phyloP scores from a whole-genome alignment of 2,797 vertebrate genomes.

The Gymnothorax javanicus region DNA sequence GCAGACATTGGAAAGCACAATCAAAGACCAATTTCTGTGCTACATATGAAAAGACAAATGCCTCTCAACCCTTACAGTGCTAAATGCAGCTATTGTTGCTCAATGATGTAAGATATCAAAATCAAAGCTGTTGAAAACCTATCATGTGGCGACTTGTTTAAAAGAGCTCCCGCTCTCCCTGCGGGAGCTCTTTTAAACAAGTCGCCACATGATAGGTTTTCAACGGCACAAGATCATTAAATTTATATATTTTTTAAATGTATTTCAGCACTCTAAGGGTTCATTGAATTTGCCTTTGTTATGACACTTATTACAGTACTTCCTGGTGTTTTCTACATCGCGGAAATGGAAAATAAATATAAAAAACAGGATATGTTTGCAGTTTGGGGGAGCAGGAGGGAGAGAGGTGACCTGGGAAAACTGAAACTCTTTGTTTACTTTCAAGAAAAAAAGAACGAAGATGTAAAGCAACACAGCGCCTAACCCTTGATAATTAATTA shows the following conservation, averaged over 20 bases:
- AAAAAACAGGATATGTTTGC: constrained; percentile 55
- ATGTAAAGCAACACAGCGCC: constrained; percentile 46
- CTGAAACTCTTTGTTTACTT: constrained; percentile 64
- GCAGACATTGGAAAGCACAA: neutral
- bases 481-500: constrained; percentile 54
- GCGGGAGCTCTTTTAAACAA: too few species aligned
- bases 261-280: neutral
- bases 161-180: too few species aligned
- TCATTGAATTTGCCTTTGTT: neutral
- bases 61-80: neutral
- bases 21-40: neutral
- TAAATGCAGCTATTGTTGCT: neutral
- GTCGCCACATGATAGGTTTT: too few species aligned
- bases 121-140: too few species aligned
- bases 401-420: constrained; percentile 63
- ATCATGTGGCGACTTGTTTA: too few species aligned
- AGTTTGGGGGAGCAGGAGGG: constrained; percentile 46
- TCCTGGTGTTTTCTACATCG: constrained; percentile 48
- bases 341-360: constrained; percentile 67
- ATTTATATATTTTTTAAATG: neutral
- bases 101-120: too few species aligned
- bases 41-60: neutral
- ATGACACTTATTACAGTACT: neutral
- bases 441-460: constrained; percentile 62
- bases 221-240: too few species aligned